phyloP scores from a whole-genome alignment of 2,113 vertebrate genomes.

The Nymphicus hollandicus region DNA sequence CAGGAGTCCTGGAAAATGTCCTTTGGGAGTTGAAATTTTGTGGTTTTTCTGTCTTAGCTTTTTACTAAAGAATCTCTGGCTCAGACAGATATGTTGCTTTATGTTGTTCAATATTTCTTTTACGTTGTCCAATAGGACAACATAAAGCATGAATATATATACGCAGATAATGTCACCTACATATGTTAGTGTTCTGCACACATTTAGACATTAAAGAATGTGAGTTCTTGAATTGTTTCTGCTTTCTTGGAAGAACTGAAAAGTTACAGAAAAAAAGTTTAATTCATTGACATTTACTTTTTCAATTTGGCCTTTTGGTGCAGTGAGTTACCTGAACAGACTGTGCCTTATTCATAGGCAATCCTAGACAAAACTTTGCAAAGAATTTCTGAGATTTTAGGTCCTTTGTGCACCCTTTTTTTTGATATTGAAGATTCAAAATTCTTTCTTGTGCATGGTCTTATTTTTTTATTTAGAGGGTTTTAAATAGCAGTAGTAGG shows the following conservation, averaged over 20 bases:
- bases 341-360: too few relatives aligned
- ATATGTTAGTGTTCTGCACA: not conserved
- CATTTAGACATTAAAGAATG: not conserved
- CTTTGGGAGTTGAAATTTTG: not conserved
- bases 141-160: not conserved
- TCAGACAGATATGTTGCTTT: not conserved
- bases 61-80: not conserved
- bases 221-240: not conserved
- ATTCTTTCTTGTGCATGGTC: not conserved
- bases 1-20: not conserved
- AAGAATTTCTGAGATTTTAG: not conserved
- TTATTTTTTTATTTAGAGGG: not conserved
- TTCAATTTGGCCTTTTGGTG: not conserved
- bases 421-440: not conserved
- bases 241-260: not conserved
- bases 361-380: not conserved
- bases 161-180: fast-evolving
- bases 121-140: not conserved
- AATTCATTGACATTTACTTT: not conserved
- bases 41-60: not conserved
- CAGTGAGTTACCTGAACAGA: not conserved
- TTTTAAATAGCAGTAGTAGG: not conserved
- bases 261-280: not conserved
- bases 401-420: not conserved
- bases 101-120: not conserved